These are phyloP conservation scores for Hypsopygia costalis DNA, from an alignment of 2,888 invertebrate genomes.

Conservation along the genomic window DNA sequence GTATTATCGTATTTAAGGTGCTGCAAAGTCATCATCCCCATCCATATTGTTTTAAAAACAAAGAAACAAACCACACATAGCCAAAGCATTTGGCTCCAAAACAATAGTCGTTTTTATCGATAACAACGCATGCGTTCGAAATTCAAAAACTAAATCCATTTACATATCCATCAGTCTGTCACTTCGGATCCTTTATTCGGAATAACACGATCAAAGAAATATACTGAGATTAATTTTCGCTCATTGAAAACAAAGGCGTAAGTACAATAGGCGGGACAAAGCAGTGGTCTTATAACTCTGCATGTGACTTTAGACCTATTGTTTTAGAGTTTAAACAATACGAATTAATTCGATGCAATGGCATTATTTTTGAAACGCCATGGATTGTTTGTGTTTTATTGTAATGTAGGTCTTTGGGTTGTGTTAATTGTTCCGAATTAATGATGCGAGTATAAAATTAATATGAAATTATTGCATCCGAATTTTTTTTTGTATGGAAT, in stretches of 20 bases:
- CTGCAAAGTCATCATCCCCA: no score
- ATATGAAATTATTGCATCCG: no score
- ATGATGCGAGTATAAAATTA: no score
- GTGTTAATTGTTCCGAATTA: neutral
- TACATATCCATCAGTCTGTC: conserved; percentile 70
- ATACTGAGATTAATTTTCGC: conserved; percentile 75
- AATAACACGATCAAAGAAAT: conserved; percentile 72
- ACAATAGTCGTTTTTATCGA: no score
- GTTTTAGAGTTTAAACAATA: conserved; percentile 70
- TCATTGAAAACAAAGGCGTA: conserved; percentile 60
- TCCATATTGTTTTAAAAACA: no score
- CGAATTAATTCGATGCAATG: conserved; percentile 56
- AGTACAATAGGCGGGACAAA: conserved; percentile 66
- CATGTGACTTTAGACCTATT: conserved; percentile 72
- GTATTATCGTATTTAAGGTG: no score
- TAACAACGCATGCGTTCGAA: no score
- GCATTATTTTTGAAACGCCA: conserved; percentile 25
- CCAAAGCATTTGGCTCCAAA: no score
- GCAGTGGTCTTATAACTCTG: conserved; percentile 65
- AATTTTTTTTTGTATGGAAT: no score
- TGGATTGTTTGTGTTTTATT: conserved; percentile 3
- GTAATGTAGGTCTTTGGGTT: neutral
- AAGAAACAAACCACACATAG: no score
- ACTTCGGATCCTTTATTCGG: conserved; percentile 52
- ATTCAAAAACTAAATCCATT: conserved; percentile 36